These are phyloP conservation scores for Amphiduros pacificus DNA, from an alignment of 2,888 invertebrate genomes.

Conservation along the genomic window DNA sequence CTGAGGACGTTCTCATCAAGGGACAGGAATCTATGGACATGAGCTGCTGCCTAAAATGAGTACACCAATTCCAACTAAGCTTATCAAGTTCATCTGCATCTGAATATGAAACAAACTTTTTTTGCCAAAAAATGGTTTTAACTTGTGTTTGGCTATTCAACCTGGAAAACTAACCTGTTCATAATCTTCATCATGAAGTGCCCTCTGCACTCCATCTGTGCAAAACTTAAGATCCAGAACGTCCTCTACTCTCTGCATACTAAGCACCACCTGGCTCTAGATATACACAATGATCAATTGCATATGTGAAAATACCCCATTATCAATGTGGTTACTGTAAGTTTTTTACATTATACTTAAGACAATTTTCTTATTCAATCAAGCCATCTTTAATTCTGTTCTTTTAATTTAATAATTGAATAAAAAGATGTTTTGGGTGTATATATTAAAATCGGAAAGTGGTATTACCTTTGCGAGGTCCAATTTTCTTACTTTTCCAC, in stretches of 20 bases:
- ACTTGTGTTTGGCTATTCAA: no score
- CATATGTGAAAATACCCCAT: not conserved
- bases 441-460: not conserved
- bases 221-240: slow-evolving; percentile 92
- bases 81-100: not conserved
- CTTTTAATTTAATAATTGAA: no score
- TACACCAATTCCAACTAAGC: not conserved
- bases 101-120: no score
- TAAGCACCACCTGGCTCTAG: slow-evolving; percentile 87
- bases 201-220: slow-evolving; percentile 94
- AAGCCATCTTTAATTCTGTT: no score
- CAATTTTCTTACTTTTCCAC: slow-evolving; percentile 90
- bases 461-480: slow-evolving; percentile 81
- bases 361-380: no score
- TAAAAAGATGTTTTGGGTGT: no score
- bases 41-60: slow-evolving; percentile 77
- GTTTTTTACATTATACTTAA: no score
- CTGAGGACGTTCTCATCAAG: slow-evolving; percentile 85
- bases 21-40: slow-evolving; percentile 88
- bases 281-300: slow-evolving; percentile 24
- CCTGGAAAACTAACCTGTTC: slow-evolving; percentile 72
- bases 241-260: slow-evolving; percentile 91
- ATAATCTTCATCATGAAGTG: slow-evolving; percentile 91
- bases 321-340: no score
- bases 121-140: no score